A percentile compares a stretch with the other conserved stretches of the same genome.
These are phyloP conservation scores for Apogon hyalosoma DNA, from an alignment of 2,797 vertebrate genomes.

Conservation along the genomic window DNA sequence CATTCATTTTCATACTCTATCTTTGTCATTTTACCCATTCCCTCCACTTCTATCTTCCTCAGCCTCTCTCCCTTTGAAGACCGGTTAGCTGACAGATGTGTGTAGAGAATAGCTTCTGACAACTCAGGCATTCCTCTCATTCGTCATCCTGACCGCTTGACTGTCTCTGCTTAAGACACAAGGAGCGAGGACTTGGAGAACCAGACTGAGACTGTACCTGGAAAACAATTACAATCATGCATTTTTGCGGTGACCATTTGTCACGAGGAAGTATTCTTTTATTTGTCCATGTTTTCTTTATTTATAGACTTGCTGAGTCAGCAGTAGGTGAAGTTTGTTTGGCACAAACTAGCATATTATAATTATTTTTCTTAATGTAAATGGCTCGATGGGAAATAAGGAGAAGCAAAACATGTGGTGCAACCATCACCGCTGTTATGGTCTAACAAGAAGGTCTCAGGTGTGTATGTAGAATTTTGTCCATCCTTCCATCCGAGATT, in stretches of 20 bases:
- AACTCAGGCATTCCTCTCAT: conserved; percentile 62
- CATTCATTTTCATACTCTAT: conserved; percentile 43
- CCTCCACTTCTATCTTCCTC: conserved; percentile 40
- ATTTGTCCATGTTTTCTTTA: conserved; percentile 11
- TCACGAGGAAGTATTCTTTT: conserved; percentile 35
- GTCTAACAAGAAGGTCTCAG: no score
- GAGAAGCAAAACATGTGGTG: no score
- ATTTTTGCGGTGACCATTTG: conserved; percentile 32
- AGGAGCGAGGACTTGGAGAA: conserved; percentile 22
- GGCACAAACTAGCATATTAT: neutral
- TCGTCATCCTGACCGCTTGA: conserved; percentile 57
- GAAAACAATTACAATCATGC: conserved; percentile 51
- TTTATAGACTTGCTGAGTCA: conserved; percentile 10
- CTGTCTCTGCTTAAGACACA: conserved; percentile 28
- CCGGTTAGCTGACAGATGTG: conserved; percentile 70
- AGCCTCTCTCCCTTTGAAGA: conserved; percentile 53
- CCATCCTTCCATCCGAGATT: no score
- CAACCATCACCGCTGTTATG: no score
- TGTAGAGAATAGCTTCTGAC: conserved; percentile 69
- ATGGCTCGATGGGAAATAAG: no score
- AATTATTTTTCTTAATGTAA: no score
- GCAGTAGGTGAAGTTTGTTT: conserved; percentile 11
- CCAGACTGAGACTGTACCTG: conserved; percentile 13
- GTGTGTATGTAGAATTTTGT: no score
- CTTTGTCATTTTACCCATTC: conserved; percentile 48